phyloP scores from a whole-genome alignment of 2,113 vertebrate species.

The Silurus glanis region DNA sequence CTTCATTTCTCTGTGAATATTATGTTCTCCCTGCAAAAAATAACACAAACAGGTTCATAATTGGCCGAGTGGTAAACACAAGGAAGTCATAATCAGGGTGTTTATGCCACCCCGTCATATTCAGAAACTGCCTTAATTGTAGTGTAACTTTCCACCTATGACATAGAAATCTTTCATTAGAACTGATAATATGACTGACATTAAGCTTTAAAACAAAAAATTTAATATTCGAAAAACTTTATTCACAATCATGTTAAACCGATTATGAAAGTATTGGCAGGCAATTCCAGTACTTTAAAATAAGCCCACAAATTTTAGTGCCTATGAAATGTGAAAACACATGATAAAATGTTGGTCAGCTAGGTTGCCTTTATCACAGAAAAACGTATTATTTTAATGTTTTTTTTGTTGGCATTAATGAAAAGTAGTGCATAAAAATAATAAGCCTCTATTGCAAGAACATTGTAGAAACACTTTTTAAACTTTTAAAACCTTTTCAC shows the following conservation, averaged over 20 bases:
- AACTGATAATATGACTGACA: not conserved
- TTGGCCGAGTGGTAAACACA: constrained; percentile 26
- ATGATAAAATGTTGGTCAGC: constrained; percentile 24
- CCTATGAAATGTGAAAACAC: constrained; percentile 38
- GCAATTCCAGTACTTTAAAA: constrained; percentile 17
- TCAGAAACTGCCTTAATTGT: constrained; percentile 39
- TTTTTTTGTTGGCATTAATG: not conserved
- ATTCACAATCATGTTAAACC: not conserved
- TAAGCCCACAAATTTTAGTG: constrained; percentile 10
- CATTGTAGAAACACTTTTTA: not conserved
- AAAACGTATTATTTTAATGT: constrained; percentile 34
- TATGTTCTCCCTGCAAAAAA: constrained; percentile 23
- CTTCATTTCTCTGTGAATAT: constrained; percentile 50
- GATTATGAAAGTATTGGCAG: not conserved
- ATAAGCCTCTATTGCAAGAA: not conserved
- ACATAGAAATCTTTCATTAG: constrained; percentile 19
- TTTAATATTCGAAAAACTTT: not conserved
- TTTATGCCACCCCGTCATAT: constrained; percentile 25
- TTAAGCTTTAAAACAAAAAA: not conserved
- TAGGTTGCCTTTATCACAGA: constrained; percentile 27
- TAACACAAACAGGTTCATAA: constrained; percentile 45
- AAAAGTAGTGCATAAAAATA: constrained; percentile 31
- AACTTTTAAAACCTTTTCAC: no score
- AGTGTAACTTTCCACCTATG: not conserved
- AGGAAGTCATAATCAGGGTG: constrained; percentile 48